Conservation (phyloP, 2,113 vertebrate species). For the Onychostoma macrolepis region DNA sequence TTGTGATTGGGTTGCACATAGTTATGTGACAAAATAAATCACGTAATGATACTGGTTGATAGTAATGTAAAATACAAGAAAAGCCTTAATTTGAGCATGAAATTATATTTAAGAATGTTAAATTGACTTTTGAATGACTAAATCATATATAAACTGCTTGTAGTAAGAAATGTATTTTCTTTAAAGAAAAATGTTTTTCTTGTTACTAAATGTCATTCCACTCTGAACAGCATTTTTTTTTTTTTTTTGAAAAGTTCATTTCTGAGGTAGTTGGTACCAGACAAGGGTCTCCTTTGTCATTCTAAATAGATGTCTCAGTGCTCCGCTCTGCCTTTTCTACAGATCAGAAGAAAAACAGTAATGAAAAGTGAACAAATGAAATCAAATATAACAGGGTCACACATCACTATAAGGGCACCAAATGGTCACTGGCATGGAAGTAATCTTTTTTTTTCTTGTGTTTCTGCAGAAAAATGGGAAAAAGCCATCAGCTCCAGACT, state of each 20-base stretch:
- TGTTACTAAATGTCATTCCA: background rate
- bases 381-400: slow-evolving; percentile 83
- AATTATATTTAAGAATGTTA: background rate
- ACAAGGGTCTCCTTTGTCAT: slow-evolving; percentile 60
- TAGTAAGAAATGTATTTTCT: background rate
- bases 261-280: slow-evolving; percentile 57
- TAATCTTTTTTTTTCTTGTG: slow-evolving; percentile 72
- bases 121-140: background rate
- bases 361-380: slow-evolving; percentile 81
- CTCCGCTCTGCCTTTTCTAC: slow-evolving; percentile 64
- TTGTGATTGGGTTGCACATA: background rate
- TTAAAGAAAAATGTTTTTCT: background rate
- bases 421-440: slow-evolving; percentile 80
- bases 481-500: slow-evolving; percentile 72
- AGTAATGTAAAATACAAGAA: no score
- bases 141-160: background rate
- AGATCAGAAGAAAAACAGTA: slow-evolving; percentile 76
- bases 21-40: background rate
- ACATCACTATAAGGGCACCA: slow-evolving; percentile 81
- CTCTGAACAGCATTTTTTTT: background rate
- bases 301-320: slow-evolving; percentile 66
- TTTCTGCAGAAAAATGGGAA: slow-evolving; percentile 71
- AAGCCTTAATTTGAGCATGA: background rate
- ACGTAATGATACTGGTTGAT: background rate
- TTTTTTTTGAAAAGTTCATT: slow-evolving; percentile 38